These are phyloP conservation scores for Danionella dracula DNA, from an alignment of 2,797 vertebrate species.

Conservation along the genomic window DNA sequence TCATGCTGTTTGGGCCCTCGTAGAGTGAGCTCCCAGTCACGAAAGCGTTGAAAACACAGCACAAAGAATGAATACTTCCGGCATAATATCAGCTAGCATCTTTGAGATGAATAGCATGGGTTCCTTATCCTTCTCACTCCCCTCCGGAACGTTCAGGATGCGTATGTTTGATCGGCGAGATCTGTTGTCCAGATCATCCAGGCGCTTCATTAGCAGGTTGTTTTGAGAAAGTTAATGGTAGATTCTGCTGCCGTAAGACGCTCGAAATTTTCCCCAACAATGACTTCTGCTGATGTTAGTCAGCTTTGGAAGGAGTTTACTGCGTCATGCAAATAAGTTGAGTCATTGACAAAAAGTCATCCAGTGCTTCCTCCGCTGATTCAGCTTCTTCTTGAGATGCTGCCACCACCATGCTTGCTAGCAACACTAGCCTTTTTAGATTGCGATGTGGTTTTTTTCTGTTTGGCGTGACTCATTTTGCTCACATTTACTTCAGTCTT, in stretches of 20 bases:
- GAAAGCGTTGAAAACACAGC: background rate
- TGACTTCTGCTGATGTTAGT: too few species aligned
- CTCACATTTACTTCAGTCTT: background rate
- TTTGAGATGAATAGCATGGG: background rate
- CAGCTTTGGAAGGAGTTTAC: background rate
- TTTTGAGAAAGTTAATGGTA: background rate
- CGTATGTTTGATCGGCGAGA: background rate
- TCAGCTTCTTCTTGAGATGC: background rate
- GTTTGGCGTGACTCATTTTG: background rate
- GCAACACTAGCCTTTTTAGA: background rate
- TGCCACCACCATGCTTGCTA: background rate
- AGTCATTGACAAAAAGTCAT: background rate
- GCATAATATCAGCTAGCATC: background rate
- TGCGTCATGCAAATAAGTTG: background rate
- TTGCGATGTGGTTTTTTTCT: background rate
- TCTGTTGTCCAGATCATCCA: slow-evolving; percentile 17
- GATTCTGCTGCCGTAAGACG: background rate
- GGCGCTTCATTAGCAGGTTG: background rate
- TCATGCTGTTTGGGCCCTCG: background rate
- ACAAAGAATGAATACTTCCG: background rate
- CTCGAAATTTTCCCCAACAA: slow-evolving; percentile 15
- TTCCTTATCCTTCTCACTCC: slow-evolving; percentile 3
- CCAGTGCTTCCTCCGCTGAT: background rate
- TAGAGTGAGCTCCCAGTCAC: background rate
- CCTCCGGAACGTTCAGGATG: background rate